phyloP scores from a whole-genome alignment of 2,888 invertebrate genomes.

The Tetragonisca angustula region DNA sequence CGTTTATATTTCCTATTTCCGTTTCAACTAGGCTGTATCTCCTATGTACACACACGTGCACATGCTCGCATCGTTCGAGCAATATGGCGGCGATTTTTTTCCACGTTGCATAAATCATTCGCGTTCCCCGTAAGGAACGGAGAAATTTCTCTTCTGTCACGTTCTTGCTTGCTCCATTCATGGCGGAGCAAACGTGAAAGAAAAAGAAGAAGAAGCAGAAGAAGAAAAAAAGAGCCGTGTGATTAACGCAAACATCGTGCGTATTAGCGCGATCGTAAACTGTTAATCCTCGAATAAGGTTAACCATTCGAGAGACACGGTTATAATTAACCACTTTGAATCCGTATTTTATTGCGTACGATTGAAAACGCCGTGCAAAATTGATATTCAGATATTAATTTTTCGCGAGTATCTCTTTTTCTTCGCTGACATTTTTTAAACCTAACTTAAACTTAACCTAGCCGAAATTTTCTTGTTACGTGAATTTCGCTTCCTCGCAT shows the following conservation, averaged over 20 bases:
- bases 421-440: no score
- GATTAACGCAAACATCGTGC: slow-evolving; percentile 5
- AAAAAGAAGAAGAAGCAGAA: neutral
- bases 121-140: neutral
- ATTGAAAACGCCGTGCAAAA: neutral
- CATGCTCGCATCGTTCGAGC: neutral
- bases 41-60: no score
- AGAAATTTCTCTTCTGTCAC: slow-evolving; percentile 6
- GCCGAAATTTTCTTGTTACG: no score
- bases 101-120: slow-evolving; percentile 8
- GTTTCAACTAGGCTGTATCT: neutral
- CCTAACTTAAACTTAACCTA: no score
- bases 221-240: no score
- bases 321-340: slow-evolving; percentile 12
- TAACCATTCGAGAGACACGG: slow-evolving; percentile 16
- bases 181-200: neutral
- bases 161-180: slow-evolving; percentile 3
- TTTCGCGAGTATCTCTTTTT: neutral
- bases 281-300: slow-evolving; percentile 15
- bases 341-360: neutral
- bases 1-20: neutral
- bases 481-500: no score
- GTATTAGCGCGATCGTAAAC: slow-evolving; percentile 3
- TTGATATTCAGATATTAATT: neutral
- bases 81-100: neutral